Percentiles rank a stretch among this genome's conserved stretches.
These are phyloP conservation scores for Triplophysa bombifrons DNA, from an alignment of 2,797 vertebrate species.

Conservation along the genomic window DNA sequence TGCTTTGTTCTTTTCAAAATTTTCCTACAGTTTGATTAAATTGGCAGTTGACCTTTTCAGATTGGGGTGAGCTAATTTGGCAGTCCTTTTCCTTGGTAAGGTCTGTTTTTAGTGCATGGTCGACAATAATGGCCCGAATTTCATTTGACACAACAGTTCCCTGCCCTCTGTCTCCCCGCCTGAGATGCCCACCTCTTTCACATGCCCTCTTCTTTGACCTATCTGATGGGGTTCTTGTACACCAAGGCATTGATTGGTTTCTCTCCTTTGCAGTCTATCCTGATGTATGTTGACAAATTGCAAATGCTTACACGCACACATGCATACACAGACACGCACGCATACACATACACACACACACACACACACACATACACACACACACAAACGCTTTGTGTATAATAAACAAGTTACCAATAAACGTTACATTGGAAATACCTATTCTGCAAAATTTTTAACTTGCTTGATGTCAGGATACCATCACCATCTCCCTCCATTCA, in stretches of 20 bases:
- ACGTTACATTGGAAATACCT: background rate
- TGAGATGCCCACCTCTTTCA: background rate
- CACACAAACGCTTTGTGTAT: background rate
- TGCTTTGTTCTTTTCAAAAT: background rate
- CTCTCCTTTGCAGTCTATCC: background rate
- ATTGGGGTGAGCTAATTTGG: background rate
- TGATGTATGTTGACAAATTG: background rate
- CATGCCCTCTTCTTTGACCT: background rate
- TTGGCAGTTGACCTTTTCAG: background rate
- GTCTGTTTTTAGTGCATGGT: background rate
- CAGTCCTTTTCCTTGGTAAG: background rate
- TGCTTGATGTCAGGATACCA: too few species aligned
- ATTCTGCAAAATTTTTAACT: background rate
- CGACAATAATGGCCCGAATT: background rate
- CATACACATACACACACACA: background rate
- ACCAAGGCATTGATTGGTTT: background rate
- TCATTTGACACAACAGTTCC: background rate
- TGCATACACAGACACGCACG: background rate
- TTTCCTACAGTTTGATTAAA: background rate
- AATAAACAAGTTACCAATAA: background rate
- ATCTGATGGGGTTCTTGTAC: background rate
- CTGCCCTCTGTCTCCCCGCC: background rate
- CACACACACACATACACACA: background rate
- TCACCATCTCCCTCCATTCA: too few species aligned
- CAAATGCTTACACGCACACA: background rate